Evolutionary conservation across 2,797 vertebrate genomes (phyloP).

Genomic region (Etheostoma perlongum): DNA sequence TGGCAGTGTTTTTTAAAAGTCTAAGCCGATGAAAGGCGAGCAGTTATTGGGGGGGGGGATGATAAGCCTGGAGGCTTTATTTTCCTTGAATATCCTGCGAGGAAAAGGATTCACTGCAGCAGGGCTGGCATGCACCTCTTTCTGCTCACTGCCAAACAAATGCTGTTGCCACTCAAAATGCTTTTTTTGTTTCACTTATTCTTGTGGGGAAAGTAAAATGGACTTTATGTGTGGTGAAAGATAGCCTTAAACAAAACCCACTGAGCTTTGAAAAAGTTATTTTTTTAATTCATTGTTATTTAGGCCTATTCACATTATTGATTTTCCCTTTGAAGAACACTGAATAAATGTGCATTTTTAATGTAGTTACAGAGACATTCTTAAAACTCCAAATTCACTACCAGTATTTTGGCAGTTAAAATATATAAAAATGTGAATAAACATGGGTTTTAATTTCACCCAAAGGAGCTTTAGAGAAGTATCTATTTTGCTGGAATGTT

Average conservation of each 20-base stretch:
- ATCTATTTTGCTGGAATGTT: neutral
- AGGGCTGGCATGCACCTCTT: slow-evolving; percentile 54
- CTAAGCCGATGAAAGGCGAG: slow-evolving; percentile 66
- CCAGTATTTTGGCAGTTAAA: neutral
- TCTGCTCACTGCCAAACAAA: slow-evolving; percentile 78
- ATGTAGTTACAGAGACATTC: neutral
- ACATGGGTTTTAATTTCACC: neutral
- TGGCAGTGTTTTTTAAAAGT: slow-evolving; percentile 62
- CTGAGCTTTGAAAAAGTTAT: neutral
- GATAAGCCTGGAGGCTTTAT: slow-evolving; percentile 41
- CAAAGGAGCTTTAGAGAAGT: neutral
- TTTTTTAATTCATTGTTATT: neutral
- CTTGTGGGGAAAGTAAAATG: slow-evolving; percentile 47
- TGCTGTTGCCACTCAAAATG: slow-evolving; percentile 84
- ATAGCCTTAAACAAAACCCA: neutral
- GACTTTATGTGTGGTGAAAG: neutral
- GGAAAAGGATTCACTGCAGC: slow-evolving; percentile 53
- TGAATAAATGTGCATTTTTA: neutral
- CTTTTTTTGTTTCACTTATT: slow-evolving; percentile 48
- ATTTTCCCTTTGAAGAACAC: neutral
- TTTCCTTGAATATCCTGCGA: slow-evolving; percentile 63
- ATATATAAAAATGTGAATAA: neutral
- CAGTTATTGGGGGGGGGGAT: slow-evolving; percentile 20
- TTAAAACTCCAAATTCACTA: neutral
- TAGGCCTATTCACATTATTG: neutral